Evolutionary conservation across 1,140 invertebrate genomes (phyloP), one percentile per base, ranked within the genome.

Genomic region (Reticulitermes speratus): DNA sequence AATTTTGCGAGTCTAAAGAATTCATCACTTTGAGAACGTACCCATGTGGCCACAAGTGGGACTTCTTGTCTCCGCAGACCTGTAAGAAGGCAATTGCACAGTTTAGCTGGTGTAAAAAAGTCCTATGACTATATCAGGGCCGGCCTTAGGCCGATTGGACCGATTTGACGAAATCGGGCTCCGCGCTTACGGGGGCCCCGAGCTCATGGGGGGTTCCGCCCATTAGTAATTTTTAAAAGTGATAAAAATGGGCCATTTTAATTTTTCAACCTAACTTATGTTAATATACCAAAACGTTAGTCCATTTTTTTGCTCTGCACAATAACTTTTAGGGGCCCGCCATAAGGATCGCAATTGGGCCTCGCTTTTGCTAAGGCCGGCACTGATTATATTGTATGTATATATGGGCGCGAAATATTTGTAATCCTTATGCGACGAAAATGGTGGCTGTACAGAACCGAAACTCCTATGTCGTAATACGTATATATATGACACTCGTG

Each of bases 1-100:
- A 89, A 55, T 96, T 94, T 88, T 94, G 91, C 0, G 96, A 96
- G 89, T 97, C 96, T 89, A 96, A 91, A 0, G 95, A 93, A 90
- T 97, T 98, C 38, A 96, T 91, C 69, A 98, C 93, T 91, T 97
- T 97, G 48, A 98, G 90, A 19, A 96, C 94, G 88, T 97, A 98
- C 0, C 96, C 96, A 88, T 94, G 44, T 9, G 85, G 38, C 85
- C 38, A 84, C 87, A 82, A 3, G 21, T 30, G 19, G 21, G 69
- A 48, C 1, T 82, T 48, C 25, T 3, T 21, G 2, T 83, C 45
- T 82, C 25, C 85, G 5, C 44, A 38, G 7, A 65, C 32, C 48
- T 55, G 59, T 5, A 84, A 84, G 1, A 21, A 55, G 14, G 19
- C 14, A 55, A 55, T 38, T 6, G 2, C 38, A 11, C 5, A n/a